Percentiles rank a stretch among this genome's conserved stretches.
Evolutionary conservation across 2,113 vertebrate species (phyloP).

Genomic region (Myiopsitta monachus): DNA sequence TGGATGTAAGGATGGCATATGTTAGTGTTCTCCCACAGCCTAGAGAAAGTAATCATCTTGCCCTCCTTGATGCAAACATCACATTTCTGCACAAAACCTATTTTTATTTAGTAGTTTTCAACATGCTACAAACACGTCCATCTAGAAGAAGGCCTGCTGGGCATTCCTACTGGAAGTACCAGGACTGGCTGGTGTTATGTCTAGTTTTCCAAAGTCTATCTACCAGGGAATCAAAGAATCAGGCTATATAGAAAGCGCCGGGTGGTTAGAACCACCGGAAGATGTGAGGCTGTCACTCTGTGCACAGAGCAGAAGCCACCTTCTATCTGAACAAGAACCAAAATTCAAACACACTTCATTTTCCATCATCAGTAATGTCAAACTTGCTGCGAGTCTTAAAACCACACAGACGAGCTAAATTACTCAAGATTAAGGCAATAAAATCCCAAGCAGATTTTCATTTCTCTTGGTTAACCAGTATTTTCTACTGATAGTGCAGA

Average conservation of each 20-base stretch:
- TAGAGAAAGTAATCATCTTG: conserved; percentile 27
- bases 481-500: not conserved
- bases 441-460: not conserved
- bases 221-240: not conserved
- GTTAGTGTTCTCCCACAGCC: conserved; percentile 50
- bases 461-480: not conserved
- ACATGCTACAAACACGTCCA: not conserved
- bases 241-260: not conserved
- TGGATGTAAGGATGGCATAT: conserved; percentile 76
- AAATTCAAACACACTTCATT: not conserved
- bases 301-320: not conserved
- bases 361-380: not conserved
- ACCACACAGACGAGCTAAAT: not conserved
- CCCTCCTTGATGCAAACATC: not conserved
- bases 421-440: not conserved
- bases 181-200: not conserved
- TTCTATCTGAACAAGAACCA: not conserved
- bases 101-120: not conserved
- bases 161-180: not conserved
- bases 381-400: not conserved
- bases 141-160: not conserved
- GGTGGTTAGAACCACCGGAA: not conserved
- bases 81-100: not conserved
- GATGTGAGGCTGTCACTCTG: not conserved
- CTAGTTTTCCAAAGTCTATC: not conserved